These are phyloP conservation scores for Camelus dromedarius DNA, from an alignment of 2,113 vertebrate genomes.

Conservation along the genomic window DNA sequence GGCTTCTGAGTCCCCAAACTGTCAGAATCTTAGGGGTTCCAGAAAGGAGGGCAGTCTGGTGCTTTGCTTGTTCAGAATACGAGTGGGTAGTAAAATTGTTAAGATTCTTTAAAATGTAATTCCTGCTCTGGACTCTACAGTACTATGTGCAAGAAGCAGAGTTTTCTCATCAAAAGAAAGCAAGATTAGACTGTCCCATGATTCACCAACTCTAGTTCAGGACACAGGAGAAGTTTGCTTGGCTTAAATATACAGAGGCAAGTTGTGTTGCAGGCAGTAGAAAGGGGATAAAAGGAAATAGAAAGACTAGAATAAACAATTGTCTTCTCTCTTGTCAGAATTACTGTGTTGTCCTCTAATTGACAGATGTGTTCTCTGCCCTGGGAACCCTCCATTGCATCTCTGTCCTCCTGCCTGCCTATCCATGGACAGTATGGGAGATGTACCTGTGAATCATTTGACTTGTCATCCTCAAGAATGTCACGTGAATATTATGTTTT, in stretches of 20 bases:
- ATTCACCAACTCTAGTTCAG: not conserved
- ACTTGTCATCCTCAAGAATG: not conserved
- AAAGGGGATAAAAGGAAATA: not conserved
- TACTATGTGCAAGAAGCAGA: not conserved
- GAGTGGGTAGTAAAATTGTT: conserved; percentile 66
- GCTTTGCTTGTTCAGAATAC: conserved; percentile 66
- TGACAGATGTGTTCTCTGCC: not conserved
- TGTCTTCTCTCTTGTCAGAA: conserved; percentile 36
- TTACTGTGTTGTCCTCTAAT: not conserved
- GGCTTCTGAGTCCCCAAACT: conserved; percentile 90
- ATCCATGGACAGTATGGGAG: not conserved
- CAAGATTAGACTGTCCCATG: not conserved
- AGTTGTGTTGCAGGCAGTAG: not conserved
- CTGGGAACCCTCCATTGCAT: too few relatives aligned
- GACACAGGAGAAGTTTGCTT: not conserved
- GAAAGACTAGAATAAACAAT: not conserved
- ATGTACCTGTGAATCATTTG: not conserved
- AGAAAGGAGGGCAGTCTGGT: conserved; percentile 83
- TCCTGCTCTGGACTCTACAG: conserved; percentile 22
- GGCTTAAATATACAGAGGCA: not conserved
- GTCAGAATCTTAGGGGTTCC: conserved; percentile 87
- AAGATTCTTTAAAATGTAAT: conserved; percentile 56
- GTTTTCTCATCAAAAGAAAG: conserved; percentile 16
- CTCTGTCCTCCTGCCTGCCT: not conserved
- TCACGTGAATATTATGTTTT: not conserved